phyloP scores from a whole-genome alignment of 1,140 invertebrate genomes.

The Drosophila yakuba region DNA sequence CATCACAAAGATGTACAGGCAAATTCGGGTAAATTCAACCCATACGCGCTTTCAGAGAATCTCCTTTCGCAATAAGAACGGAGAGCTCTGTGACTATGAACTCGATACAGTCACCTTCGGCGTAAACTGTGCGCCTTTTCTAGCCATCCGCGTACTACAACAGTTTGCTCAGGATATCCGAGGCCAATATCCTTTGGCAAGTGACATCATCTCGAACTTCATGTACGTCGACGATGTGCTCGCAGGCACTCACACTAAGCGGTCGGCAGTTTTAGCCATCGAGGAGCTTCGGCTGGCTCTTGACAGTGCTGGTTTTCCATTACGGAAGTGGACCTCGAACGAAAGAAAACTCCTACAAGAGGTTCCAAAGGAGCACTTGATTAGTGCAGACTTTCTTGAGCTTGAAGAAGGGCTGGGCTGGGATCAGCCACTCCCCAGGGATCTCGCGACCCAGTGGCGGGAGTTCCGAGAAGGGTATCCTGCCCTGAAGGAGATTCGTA shows the following conservation, averaged over 20 bases:
- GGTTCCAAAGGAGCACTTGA: conserved; percentile 2
- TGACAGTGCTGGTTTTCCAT: background rate
- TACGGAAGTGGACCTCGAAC: background rate
- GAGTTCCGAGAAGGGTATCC: too few species aligned
- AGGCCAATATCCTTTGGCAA: background rate
- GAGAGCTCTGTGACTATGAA: background rate
- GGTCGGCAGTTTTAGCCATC: background rate
- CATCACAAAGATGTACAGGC: background rate
- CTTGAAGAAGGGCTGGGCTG: background rate
- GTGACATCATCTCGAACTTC: background rate
- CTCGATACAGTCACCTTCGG: too few species aligned
- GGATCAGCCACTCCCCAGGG: too few species aligned
- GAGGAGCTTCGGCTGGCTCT: background rate
- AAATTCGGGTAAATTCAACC: background rate
- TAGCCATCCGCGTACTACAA: background rate
- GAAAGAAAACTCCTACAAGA: background rate
- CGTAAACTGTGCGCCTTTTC: too few species aligned
- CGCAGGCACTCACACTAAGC: background rate
- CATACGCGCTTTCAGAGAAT: background rate
- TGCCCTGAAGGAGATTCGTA: too few species aligned
- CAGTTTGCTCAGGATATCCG: background rate
- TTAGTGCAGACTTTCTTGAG: background rate
- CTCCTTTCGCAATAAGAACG: background rate
- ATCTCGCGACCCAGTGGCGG: too few species aligned
- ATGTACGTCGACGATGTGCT: background rate